Evolutionary conservation across 2,888 invertebrate genomes (phyloP).

Genomic region (Pegoplata infirma): DNA sequence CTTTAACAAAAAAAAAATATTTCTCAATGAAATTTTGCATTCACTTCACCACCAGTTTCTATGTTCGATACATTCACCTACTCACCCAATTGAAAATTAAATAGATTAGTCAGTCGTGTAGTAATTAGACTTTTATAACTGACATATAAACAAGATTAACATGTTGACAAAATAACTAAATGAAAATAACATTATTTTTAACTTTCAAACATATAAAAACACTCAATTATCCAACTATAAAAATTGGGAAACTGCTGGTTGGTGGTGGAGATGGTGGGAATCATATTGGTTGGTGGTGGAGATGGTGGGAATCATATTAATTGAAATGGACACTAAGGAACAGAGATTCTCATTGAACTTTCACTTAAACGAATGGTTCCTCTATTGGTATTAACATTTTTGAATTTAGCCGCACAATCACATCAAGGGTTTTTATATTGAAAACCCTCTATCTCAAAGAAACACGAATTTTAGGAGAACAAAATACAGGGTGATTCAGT

Average conservation of each 20-base stretch:
- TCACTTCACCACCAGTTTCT: background rate
- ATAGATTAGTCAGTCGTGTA: conserved; percentile 23
- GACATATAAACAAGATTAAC: conserved; percentile 43
- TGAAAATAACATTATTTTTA: conserved; percentile 50
- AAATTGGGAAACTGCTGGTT: conserved; percentile 21
- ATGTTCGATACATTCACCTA: background rate
- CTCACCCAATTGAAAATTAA: background rate
- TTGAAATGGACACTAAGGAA: conserved; percentile 33
- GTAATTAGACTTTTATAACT: conserved; percentile 9
- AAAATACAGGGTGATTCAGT: too few relatives aligned
- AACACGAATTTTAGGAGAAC: too few relatives aligned
- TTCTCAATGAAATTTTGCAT: background rate
- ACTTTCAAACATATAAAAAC: conserved; percentile 31
- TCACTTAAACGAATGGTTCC: too few relatives aligned
- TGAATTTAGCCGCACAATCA: too few relatives aligned
- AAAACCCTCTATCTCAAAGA: too few relatives aligned
- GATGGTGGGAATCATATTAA: background rate
- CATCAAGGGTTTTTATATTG: too few relatives aligned
- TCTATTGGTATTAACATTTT: too few relatives aligned
- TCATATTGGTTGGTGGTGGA: background rate
- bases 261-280: background rate
- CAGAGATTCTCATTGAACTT: too few relatives aligned
- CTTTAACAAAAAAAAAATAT: background rate
- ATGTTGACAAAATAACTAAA: conserved; percentile 52
- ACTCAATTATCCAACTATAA: conserved; percentile 50